Conservation (phyloP, 2,113 vertebrate species). For the Toxostoma redivivum region DNA sequence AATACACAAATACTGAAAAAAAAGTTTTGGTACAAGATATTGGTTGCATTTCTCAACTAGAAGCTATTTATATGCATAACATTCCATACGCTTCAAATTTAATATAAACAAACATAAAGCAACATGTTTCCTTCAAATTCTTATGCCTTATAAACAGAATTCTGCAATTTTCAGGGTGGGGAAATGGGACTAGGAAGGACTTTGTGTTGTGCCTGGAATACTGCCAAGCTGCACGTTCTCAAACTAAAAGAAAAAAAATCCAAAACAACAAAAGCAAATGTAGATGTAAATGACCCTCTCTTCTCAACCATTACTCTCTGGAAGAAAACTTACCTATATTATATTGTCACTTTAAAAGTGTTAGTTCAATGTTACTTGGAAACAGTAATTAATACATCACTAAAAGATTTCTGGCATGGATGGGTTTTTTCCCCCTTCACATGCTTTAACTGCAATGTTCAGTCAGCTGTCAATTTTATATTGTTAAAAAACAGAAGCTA, state of each 20-base stretch:
- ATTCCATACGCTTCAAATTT: neutral
- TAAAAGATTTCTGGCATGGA: neutral
- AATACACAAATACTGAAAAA: neutral
- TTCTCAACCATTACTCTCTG: neutral
- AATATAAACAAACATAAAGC: neutral
- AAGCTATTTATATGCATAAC: neutral
- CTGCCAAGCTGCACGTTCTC: neutral
- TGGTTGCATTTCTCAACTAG: neutral
- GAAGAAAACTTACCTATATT: neutral
- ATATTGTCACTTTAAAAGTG: neutral
- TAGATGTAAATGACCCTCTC: accelerated
- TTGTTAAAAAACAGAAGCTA: neutral
- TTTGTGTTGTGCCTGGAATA: neutral
- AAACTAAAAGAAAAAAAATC: neutral
- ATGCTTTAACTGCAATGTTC: neutral
- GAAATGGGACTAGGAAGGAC: neutral
- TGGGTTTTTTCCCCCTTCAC: neutral
- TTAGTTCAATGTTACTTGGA: neutral
- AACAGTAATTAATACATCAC: neutral
- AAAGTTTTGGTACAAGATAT: neutral
- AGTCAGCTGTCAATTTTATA: neutral
- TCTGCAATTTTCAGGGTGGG: neutral
- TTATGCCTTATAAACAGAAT: neutral
- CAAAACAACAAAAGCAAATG: neutral
- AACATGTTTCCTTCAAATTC: neutral